Base-by-base conservation (phyloP, 2,888 invertebrate species). In the Archips crataeganus region DNA sequence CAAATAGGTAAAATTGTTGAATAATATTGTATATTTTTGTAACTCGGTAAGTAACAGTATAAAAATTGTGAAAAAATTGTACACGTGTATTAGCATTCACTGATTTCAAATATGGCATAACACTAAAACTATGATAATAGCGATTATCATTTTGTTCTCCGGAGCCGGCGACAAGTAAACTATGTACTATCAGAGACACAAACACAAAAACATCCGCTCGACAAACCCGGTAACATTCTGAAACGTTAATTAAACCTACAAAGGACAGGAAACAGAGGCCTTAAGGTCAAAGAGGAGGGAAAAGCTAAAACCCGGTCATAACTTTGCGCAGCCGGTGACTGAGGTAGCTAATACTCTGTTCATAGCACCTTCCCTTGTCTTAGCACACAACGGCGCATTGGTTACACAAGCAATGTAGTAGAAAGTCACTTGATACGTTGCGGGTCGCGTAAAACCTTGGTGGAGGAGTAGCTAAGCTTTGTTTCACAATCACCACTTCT, bases 401-500 rank as follows among this genome's bases (percentile, higher is more conserved):
- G 1, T 23, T 2, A 8, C 15, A 9, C 54, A n/a, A 2, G 54
- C 23, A 54, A 54, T 54, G 54, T 13, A 23, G 2, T 1, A n/a
- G 23, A 15, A 54, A 54, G 8, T 54, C 54, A 6, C 15, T 54
- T 4, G 13, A 15, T 2, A 2, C 9, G 6, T 54, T 2, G 23
- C 54, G 2, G 23, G 15, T 23, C 23, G 15, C 15, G 6, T 15
- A 15, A 15, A 23, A 9, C 9, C 23, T 0, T 23, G 54, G 3
- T 2, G 39, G 5, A 39, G 39, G 23, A 8, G 13, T n/a, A 23
- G 23, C 23, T 23, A 15, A 51, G 15, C 15, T 32, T 57, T 57
- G 57, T 32, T 57, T 57, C 57, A 57, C 57, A 57, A 57, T 57
- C 57, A 57, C 57, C 57, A 57, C 3, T 57, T 57, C 57, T 57